Conservation (phyloP, 2,888 invertebrate species). For the Bursaphelenchus okinawaensis region DNA sequence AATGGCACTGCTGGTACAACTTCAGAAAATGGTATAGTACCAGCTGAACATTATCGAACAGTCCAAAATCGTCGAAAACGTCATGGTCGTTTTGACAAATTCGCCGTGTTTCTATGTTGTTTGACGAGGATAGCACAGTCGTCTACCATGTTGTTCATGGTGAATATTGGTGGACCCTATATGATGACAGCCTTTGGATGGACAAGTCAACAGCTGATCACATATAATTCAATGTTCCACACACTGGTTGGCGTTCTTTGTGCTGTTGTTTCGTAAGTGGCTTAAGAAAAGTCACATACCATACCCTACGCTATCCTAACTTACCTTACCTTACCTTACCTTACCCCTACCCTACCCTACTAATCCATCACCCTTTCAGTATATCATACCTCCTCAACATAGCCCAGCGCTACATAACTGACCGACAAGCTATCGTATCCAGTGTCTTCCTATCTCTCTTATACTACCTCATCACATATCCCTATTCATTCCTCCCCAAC, state of each 20-base stretch:
- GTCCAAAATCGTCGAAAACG: not conserved
- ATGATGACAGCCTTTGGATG: conserved; percentile 9
- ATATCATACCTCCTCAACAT: not conserved
- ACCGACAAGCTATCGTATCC: not conserved
- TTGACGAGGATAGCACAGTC: not conserved
- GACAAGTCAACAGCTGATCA: not conserved
- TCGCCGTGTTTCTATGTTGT: not conserved
- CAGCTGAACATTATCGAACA: too few relatives aligned
- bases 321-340: not conserved
- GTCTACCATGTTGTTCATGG: not conserved
- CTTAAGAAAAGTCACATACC: not conserved
- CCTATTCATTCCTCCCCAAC: conserved; percentile 20
- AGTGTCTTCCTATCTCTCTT: not conserved
- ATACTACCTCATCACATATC: conserved; percentile 29
- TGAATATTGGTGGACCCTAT: conserved; percentile 4
- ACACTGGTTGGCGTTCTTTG: conserved; percentile 1
- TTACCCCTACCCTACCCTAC: too few relatives aligned
- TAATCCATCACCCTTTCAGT: not conserved
- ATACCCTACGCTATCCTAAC: not conserved
- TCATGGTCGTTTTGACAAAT: not conserved
- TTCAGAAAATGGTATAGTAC: too few relatives aligned
- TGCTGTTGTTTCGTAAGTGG: not conserved
- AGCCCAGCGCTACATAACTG: not conserved
- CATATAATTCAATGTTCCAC: conserved; percentile 2
- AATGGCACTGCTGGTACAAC: too few relatives aligned